Evolutionary conservation across 2,113 vertebrate genomes (phyloP).

Genomic region (Piaya cayana): DNA sequence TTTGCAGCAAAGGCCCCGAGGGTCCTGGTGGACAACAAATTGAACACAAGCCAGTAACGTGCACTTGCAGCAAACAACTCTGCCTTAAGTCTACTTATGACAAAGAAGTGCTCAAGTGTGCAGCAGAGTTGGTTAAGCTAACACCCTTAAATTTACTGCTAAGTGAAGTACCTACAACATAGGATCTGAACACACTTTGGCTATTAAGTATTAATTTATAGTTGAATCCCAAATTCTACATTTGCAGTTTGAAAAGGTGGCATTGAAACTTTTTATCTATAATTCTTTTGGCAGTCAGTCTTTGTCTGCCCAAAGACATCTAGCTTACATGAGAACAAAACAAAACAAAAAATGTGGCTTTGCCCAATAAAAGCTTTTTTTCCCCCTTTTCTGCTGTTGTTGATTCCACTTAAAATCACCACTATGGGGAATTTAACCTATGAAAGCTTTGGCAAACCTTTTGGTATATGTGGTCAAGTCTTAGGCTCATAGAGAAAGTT

Average conservation of each 20-base stretch:
- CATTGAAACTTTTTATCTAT: not conserved
- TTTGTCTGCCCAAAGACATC: not conserved
- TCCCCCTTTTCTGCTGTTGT: not conserved
- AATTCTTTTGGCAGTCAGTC: not conserved
- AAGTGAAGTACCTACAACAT: not conserved
- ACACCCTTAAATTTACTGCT: not conserved
- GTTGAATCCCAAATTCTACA: not conserved
- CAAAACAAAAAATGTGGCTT: not conserved
- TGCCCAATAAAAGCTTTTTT: not conserved
- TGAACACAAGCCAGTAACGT: not conserved
- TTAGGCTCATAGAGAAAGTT: not conserved
- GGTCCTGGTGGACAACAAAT: not conserved
- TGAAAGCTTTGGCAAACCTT: not conserved
- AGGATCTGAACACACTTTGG: not conserved
- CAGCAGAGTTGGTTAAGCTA: not conserved
- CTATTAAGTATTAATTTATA: not conserved
- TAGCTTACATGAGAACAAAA: not conserved
- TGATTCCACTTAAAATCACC: not conserved
- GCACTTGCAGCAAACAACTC: not conserved
- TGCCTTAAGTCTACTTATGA: not conserved
- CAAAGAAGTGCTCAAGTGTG: not conserved
- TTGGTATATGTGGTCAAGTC: not conserved
- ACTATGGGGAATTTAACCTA: not conserved
- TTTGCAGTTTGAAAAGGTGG: not conserved
- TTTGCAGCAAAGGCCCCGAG: not conserved